Evolutionary conservation across 2,888 invertebrate genomes (phyloP).

Genomic region (Horisme vitalbata): DNA sequence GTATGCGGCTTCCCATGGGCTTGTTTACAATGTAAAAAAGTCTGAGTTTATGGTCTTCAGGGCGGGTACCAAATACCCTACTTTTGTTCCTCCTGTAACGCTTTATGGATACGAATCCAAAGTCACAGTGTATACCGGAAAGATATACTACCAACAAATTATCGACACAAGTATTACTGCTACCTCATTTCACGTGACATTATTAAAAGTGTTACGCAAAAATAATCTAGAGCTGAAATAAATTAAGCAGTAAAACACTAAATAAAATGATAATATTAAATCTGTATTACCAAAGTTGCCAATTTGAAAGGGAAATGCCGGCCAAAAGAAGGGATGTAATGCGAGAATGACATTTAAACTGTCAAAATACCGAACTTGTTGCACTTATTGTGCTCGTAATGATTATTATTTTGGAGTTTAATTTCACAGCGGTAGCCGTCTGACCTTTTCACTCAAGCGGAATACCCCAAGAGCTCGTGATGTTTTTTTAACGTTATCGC

Average conservation of each 20-base stretch:
- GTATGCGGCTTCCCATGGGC: no score
- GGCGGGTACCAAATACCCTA: no score
- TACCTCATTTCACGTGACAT: neutral
- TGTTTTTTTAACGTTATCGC: neutral
- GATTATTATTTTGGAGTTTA: constrained; percentile 73
- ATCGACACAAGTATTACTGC: no score
- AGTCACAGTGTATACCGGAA: neutral
- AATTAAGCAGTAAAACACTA: constrained; percentile 72
- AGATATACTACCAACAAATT: neutral
- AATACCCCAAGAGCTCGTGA: constrained; percentile 27
- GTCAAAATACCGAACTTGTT: constrained; percentile 64
- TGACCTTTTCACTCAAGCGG: constrained; percentile 76
- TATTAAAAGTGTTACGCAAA: neutral
- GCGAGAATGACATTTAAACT: constrained; percentile 55
- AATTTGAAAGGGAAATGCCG: constrained; percentile 33
- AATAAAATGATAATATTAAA: neutral
- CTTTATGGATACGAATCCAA: no score
- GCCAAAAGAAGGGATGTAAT: constrained; percentile 37
- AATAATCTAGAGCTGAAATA: constrained; percentile 38
- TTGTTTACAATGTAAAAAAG: no score
- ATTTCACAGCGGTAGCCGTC: constrained; percentile 57
- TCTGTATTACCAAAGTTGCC: neutral
- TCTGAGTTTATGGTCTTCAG: no score
- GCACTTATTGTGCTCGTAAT: constrained; percentile 59
- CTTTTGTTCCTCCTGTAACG: no score